A percentile compares a stretch with the other conserved stretches of the same genome.
phyloP scores from a whole-genome alignment of 2,113 vertebrate species.

The Eira barbara region DNA sequence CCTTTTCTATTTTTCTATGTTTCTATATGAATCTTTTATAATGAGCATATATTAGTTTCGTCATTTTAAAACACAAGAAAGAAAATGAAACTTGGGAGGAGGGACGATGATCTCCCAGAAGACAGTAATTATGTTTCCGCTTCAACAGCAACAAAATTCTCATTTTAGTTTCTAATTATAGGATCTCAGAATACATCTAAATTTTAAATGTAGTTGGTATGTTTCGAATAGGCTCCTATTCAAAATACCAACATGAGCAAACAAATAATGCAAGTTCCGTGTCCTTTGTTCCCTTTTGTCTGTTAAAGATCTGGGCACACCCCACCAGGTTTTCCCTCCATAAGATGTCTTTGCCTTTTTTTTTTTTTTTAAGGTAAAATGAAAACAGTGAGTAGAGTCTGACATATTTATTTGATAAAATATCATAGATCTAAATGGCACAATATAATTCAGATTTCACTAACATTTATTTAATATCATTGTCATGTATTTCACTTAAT shows the following conservation, averaged over 20 bases:
- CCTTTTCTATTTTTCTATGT: background rate
- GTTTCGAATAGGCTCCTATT: background rate
- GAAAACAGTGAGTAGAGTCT: background rate
- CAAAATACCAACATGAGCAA: background rate
- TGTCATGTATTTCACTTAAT: background rate
- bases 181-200: background rate
- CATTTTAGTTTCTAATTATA: background rate
- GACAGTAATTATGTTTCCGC: background rate
- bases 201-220: background rate
- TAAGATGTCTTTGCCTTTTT: background rate
- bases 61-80: background rate
- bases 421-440: background rate
- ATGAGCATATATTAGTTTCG: background rate
- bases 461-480: conserved; percentile 14
- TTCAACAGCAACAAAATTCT: background rate
- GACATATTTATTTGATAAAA: conserved; percentile 17
- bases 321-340: background rate
- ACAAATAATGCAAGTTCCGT: background rate
- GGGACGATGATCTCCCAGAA: background rate
- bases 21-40: background rate
- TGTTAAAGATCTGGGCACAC: background rate
- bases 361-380: background rate
- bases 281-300: background rate
- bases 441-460: background rate
- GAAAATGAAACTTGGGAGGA: background rate